phyloP scores from a whole-genome alignment of 2,797 vertebrate species.

The Mallotus villosus region DNA sequence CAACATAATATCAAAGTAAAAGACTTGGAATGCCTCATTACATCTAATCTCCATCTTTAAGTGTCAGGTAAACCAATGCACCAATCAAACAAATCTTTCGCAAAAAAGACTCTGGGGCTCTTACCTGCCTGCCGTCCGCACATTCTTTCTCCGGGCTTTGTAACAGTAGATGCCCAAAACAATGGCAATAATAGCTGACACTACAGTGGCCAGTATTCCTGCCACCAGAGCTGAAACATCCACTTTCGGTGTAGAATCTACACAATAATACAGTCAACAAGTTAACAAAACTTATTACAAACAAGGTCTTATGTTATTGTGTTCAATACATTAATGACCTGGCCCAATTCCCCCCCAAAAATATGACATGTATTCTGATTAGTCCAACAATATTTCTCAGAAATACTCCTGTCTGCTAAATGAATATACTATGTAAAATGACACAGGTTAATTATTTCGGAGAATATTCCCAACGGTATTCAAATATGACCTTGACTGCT shows the following conservation, averaged over 20 bases:
- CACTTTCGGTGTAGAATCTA: constrained; percentile 40
- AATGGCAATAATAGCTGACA: constrained; percentile 51
- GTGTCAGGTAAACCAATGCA: too few species aligned
- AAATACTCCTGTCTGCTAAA: neutral
- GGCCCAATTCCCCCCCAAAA: too few species aligned
- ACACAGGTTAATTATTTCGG: neutral
- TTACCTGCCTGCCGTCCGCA: constrained; percentile 47
- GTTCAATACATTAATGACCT: too few species aligned
- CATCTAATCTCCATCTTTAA: too few species aligned
- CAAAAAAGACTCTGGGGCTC: constrained; percentile 9
- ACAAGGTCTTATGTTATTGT: too few species aligned
- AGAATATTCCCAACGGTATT: neutral
- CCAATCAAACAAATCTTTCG: too few species aligned
- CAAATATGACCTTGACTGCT: constrained; percentile 58
- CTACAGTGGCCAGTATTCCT: constrained; percentile 61
- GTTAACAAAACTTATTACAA: too few species aligned
- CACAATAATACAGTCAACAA: too few species aligned
- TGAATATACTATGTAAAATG: neutral
- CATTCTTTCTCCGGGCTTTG: constrained; percentile 59
- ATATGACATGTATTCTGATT: too few species aligned
- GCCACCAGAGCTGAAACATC: constrained; percentile 73
- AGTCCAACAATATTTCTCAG: too few species aligned
- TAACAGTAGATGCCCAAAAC: constrained; percentile 75
- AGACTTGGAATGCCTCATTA: too few species aligned
- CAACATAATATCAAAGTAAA: neutral